A percentile compares a stretch with the other conserved stretches of the same genome.
phyloP scores from a whole-genome alignment of 2,113 vertebrate species.

The Crotophaga sulcirostris region DNA sequence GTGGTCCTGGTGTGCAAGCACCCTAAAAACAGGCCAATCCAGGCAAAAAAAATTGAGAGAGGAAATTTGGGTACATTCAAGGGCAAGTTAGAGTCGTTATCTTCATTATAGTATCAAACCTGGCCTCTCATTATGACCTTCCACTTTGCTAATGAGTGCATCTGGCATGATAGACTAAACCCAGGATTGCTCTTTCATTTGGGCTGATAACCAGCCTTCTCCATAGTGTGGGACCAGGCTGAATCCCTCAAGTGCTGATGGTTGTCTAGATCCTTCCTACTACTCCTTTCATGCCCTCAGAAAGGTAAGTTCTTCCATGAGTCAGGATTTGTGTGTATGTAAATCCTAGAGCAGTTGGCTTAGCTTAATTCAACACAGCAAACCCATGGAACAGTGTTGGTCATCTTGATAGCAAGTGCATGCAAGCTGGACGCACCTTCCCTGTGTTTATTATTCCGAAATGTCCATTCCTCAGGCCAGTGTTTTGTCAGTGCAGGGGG shows the following conservation, averaged over 20 bases:
- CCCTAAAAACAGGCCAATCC: neutral
- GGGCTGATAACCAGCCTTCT: neutral
- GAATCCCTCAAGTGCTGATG: neutral
- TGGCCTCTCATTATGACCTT: neutral
- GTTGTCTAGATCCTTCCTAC: neutral
- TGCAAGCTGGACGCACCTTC: neutral
- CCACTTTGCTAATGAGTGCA: no score
- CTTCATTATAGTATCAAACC: neutral
- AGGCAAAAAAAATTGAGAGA: neutral
- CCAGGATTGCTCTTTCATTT: neutral
- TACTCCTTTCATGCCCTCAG: neutral
- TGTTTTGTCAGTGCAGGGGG: neutral
- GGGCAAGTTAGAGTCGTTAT: neutral
- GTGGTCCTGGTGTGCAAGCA: neutral
- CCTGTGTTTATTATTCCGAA: neutral
- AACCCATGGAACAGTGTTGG: neutral
- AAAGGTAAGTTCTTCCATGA: neutral
- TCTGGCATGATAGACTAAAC: neutral
- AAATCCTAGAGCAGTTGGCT: neutral
- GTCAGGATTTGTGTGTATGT: neutral
- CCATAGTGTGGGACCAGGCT: neutral
- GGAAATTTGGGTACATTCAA: neutral
- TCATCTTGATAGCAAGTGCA: neutral
- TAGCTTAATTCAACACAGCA: neutral
- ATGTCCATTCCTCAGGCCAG: neutral